Evolutionary conservation across 2,888 invertebrate genomes (phyloP).

Genomic region (Apeira syringaria): DNA sequence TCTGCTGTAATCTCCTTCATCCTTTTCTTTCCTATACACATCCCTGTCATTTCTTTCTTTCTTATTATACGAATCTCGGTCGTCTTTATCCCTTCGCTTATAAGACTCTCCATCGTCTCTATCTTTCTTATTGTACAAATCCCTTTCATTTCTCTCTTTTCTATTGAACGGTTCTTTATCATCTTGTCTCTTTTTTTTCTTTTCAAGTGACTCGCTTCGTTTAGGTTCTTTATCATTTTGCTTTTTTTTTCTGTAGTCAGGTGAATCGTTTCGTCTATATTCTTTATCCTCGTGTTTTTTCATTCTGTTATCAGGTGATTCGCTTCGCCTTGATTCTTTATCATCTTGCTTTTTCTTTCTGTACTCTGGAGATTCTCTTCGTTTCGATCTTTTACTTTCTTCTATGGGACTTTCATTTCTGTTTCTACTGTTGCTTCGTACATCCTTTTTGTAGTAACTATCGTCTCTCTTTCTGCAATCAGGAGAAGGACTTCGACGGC

Average conservation of each 20-base stretch:
- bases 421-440: conserved; percentile 39
- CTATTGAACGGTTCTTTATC: conserved; percentile 32
- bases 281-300: conserved; percentile 19
- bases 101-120: neutral
- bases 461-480: conserved; percentile 48
- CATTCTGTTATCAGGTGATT: conserved; percentile 28
- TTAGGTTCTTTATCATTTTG: too few relatives aligned
- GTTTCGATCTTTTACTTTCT: conserved; percentile 46
- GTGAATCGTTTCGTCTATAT: too few relatives aligned
- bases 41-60: conserved; percentile 30
- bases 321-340: conserved; percentile 28
- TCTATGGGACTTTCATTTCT: conserved; percentile 29
- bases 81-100: conserved; percentile 23
- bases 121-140: neutral
- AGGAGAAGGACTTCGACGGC: conserved; percentile 55
- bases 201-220: conserved; percentile 27
- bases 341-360: too few relatives aligned
- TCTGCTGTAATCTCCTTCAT: conserved; percentile 34
- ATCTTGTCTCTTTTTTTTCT: conserved; percentile 24
- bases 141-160: conserved; percentile 27
- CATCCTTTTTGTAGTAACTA: conserved; percentile 43
- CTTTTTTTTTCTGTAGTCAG: too few relatives aligned
- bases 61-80: conserved; percentile 43
- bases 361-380: too few relatives aligned
- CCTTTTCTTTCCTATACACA: conserved; percentile 35